Evolutionary conservation across 1,140 invertebrate species (phyloP), one percentile per base, ranked within the genome.

Genomic region (Helicorthomorpha holstii): DNA sequence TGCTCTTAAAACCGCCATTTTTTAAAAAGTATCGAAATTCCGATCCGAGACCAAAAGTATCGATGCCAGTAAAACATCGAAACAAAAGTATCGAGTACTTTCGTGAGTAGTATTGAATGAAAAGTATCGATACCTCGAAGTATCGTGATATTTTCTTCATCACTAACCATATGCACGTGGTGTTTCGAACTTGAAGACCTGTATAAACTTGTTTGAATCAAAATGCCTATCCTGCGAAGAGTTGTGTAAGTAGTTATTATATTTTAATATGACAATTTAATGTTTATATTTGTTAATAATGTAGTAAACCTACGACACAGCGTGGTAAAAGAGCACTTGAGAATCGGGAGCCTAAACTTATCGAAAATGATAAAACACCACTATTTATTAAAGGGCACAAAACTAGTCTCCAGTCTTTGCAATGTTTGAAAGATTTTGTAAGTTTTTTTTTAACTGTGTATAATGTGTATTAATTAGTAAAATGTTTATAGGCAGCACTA

Each of bases 371-470:
- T 1, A 95, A 96, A 63, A 78, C 78, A 62, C 75, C 83, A 42
- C 65, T 96, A 49, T 87, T 92, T 63, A 69, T 96, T 21, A 81
- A 84, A 70, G 91, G 90, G 41, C 75, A 79, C 1, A 90, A 87
- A 61, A 82, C 85, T 1, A 90, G 83, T 29, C 77, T 85, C 47
- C 72, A 73, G 49, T 75, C 84, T 0, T 75, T 79, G 43, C 74
- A 80, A 54, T 76, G 82, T 48, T 66, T 96, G 59, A 93, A 91
- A 72, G 88, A 97, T 74, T 66, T 97, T 60, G 79, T 82, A 73
- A 74, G 70, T 68, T 49, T 14, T 55, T 24, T 50, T 24, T 25
- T 44, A 29, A 1, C 47, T 27, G 24, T 23, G 22, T 22, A 3
- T 23, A 49, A 54, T 49, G 52, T 48, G 50, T 51, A 54, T 46